Percentiles rank a stretch among this genome's conserved stretches.
Evolutionary conservation across 2,113 vertebrate species (phyloP).

Genomic region (Psephotus haematonotus): DNA sequence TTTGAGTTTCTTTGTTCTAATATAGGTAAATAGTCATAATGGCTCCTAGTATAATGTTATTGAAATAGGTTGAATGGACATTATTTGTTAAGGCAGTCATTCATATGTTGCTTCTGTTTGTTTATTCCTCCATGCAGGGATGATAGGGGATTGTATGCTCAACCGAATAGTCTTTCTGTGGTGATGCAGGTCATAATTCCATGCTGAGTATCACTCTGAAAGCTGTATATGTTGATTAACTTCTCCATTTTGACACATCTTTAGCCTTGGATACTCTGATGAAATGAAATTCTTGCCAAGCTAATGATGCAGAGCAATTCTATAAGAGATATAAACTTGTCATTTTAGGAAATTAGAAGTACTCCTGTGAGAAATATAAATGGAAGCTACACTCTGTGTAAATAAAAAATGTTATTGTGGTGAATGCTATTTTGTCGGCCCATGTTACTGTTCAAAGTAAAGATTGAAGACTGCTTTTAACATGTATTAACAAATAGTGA

Average conservation of each 20-base stretch:
- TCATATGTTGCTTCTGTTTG: background rate
- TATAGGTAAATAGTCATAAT: background rate
- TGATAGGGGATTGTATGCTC: background rate
- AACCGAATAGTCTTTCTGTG: background rate
- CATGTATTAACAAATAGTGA: background rate
- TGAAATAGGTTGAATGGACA: background rate
- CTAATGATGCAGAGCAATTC: conserved; percentile 47
- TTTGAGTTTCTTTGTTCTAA: background rate
- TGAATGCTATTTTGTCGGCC: background rate
- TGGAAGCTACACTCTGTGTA: background rate
- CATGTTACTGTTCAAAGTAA: background rate
- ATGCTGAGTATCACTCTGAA: background rate
- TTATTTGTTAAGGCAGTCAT: background rate
- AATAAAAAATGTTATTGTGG: background rate
- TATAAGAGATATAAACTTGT: conserved; percentile 3
- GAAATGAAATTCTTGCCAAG: conserved; percentile 34
- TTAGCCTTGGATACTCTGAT: conserved; percentile 9
- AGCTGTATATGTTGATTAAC: conserved; percentile 20
- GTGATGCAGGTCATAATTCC: background rate
- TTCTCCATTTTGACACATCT: background rate
- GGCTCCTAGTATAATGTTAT: background rate
- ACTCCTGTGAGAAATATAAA: background rate
- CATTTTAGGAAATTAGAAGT: conserved; percentile 27
- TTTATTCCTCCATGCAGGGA: background rate
- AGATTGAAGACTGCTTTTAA: background rate